Evolutionary conservation across 2,797 vertebrate species (phyloP).

Genomic region (Hemitrygon akajei): DNA sequence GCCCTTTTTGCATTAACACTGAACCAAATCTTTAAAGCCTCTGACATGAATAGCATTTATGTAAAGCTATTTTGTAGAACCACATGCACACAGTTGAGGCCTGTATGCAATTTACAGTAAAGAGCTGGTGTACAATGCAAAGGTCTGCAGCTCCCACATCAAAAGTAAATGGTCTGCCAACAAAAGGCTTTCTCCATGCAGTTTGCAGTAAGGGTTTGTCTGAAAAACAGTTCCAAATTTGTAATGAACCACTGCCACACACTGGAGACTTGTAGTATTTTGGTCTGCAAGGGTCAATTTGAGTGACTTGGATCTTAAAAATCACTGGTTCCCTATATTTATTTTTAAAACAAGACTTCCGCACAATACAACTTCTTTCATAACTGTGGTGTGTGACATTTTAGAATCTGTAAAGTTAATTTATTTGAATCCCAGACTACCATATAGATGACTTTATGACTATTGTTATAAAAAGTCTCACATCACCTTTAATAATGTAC

Average conservation of each 20-base stretch:
- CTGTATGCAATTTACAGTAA: slow-evolving; percentile 20
- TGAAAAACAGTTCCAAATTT: slow-evolving; percentile 7
- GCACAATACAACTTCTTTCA: not conserved
- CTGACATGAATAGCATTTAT: slow-evolving; percentile 6
- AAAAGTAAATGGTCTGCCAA: slow-evolving; percentile 15
- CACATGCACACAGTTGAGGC: not conserved
- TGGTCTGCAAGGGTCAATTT: slow-evolving; percentile 3
- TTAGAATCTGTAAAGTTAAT: slow-evolving; percentile 16
- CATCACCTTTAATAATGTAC: slow-evolving; percentile 35
- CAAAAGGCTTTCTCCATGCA: slow-evolving; percentile 11
- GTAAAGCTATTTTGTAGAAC: slow-evolving; percentile 10
- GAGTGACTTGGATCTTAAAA: not conserved
- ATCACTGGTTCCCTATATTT: not conserved
- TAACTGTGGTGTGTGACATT: slow-evolving; percentile 11
- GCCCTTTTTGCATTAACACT: slow-evolving; percentile 37
- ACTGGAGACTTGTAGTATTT: slow-evolving; percentile 1
- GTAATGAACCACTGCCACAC: slow-evolving; percentile 11
- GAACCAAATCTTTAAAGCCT: slow-evolving; percentile 32
- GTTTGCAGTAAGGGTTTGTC: slow-evolving; percentile 1
- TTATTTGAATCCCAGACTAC: slow-evolving; percentile 2
- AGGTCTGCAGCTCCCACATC: not conserved
- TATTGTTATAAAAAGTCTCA: slow-evolving; percentile 20
- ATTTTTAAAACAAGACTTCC: not conserved
- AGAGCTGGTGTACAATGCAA: slow-evolving; percentile 5
- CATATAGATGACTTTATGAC: not conserved